Percentiles rank a stretch among this genome's conserved stretches.
Evolutionary conservation across 2,797 vertebrate genomes (phyloP).

Genomic region (Scolopax rusticola): DNA sequence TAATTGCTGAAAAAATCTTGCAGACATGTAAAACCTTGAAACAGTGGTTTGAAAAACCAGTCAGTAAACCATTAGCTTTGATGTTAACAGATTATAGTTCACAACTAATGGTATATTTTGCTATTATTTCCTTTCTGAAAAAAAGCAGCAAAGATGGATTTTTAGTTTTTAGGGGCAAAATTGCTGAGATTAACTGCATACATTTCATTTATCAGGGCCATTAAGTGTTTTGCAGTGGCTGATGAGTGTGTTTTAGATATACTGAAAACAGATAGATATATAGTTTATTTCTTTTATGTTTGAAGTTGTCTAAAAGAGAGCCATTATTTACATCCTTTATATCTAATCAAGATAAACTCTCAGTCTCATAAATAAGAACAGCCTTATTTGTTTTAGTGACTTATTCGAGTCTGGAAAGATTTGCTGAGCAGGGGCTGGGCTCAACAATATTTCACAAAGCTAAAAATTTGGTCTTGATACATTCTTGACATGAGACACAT

Average conservation of each 20-base stretch:
- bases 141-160: conserved; percentile 41
- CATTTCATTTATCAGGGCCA: conserved; percentile 62
- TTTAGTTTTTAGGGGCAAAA: conserved; percentile 45
- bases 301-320: conserved; percentile 49
- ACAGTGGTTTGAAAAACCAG: not conserved
- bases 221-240: conserved; percentile 63
- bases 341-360: conserved; percentile 76
- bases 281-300: conserved; percentile 67
- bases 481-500: conserved; percentile 74
- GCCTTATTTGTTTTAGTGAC: conserved; percentile 68
- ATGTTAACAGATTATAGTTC: conserved; percentile 28
- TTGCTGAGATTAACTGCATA: conserved; percentile 17
- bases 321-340: conserved; percentile 65
- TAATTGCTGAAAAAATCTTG: conserved; percentile 53
- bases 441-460: conserved; percentile 67
- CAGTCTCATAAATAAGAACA: conserved; percentile 74
- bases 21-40: conserved; percentile 39
- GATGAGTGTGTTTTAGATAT: conserved; percentile 69
- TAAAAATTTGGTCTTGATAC: conserved; percentile 74
- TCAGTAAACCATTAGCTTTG: conserved; percentile 38
- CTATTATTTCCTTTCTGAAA: conserved; percentile 7
- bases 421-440: conserved; percentile 55
- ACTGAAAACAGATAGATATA: conserved; percentile 60
- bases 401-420: conserved; percentile 68
- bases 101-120: not conserved